Conservation (phyloP, 2,888 invertebrate genomes). For the Andrena flavipes region DNA sequence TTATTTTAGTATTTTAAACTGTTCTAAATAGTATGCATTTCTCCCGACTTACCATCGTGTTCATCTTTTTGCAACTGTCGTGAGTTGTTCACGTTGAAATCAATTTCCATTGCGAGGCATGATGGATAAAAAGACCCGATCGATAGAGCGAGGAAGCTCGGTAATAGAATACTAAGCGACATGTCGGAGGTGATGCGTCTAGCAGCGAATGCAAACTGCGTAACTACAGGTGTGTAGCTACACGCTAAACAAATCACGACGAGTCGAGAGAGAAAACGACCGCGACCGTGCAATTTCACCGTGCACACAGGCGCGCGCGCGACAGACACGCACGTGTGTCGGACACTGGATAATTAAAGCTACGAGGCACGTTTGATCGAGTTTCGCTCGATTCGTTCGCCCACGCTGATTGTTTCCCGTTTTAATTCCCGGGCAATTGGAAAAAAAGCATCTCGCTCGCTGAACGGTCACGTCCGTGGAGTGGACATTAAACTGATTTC, state of each 20-base stretch:
- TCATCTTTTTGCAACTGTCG: background rate
- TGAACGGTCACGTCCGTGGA: background rate
- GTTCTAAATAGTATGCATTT: too few species aligned
- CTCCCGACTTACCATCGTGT: background rate
- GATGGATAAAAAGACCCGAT: constrained; percentile 14
- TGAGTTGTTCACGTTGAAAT: constrained; percentile 7
- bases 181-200: constrained; percentile 44
- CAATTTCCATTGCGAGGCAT: constrained; percentile 18
- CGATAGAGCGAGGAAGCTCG: constrained; percentile 4
- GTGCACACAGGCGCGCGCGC: constrained; percentile 24
- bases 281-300: constrained; percentile 51
- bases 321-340: constrained; percentile 29
- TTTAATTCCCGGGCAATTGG: constrained; percentile 67
- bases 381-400: constrained; percentile 66
- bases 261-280: constrained; percentile 10
- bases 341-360: constrained; percentile 72
- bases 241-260: constrained; percentile 64
- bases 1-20: background rate
- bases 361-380: constrained; percentile 74
- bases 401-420: constrained; percentile 70
- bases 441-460: constrained; percentile 56
- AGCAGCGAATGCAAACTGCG: constrained; percentile 50
- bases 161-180: constrained; percentile 63
- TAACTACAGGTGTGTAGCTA: constrained; percentile 51
- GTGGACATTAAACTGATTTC: constrained; percentile 59